Evolutionary conservation across 1,140 invertebrate genomes (phyloP), one percentile per base, ranked within the genome.

Genomic region (Musca domestica): DNA sequence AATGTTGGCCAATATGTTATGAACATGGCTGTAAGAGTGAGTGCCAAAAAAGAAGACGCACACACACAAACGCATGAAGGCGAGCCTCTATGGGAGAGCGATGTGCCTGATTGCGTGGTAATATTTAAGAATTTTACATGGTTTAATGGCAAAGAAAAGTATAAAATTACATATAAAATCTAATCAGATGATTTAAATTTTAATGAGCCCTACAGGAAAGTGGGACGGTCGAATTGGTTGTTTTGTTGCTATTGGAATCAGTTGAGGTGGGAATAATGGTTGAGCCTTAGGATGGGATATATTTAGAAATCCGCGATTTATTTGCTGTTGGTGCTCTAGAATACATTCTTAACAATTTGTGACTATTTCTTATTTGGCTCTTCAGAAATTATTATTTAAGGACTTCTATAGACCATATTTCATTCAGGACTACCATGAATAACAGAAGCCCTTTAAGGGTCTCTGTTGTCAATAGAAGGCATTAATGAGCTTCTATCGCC

Each of bases 161-260:
- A 61, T 61, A 61, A 61, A 61, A 61, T 61, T 61, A 61, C 56
- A 61, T 30, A 61, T 41, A 61, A 61, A 61, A 61, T 61, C 56
- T 61, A 61, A 61, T 61, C 56, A 34, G 56, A 61, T 61, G 56
- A 61, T 61, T 61, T 61, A 61, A 61, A 61, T 61, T 61, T 61
- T 61, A 41, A 41, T 12, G 9, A 19, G 12, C 56, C 6, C 56
- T 34, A 61, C 56, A 34, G 1, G 56, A 61, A 61, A 61, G 27
- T 41, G 17, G 2, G 12, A 34, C 10, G 27, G 52, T 27, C 1
- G 15, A n/a, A 3, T 56, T 30, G n/a, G 52, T 56, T 56, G 6
- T 15, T 3, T 54, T 54, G 3, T 54, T 25, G 47, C 10, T 0
- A 48, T 15, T 48, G 47, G 47, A 19, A n/a, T n/a, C n/a, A 4